Conservation (phyloP, 2,113 vertebrate genomes). For the Neoarius graeffei region DNA sequence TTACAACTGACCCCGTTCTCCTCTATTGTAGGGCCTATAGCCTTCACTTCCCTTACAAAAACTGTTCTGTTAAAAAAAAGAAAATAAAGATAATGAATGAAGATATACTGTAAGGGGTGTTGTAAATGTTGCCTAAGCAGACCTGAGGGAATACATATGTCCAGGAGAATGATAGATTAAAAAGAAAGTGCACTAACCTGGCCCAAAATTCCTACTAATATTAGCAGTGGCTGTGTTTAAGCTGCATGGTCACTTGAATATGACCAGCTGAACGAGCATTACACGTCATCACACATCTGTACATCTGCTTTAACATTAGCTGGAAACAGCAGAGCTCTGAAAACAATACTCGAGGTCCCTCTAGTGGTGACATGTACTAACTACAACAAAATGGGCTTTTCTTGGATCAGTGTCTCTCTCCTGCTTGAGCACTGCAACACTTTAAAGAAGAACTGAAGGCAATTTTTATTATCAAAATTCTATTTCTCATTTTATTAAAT, state of each 20-base stretch:
- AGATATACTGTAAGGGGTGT: not conserved
- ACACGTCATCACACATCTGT: not conserved
- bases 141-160: not conserved
- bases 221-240: not conserved
- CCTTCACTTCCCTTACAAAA: not conserved
- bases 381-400: not conserved
- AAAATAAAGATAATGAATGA: not conserved
- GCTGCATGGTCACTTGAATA: not conserved
- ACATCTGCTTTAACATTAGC: not conserved
- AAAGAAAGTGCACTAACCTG: not conserved
- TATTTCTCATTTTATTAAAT: no score
- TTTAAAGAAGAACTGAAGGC: no score
- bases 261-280: not conserved
- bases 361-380: slow-evolving; percentile 23
- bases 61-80: not conserved
- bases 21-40: not conserved
- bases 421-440: not conserved
- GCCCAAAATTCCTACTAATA: not conserved
- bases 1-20: not conserved
- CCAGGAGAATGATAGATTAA: not conserved
- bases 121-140: not conserved
- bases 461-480: no score
- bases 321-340: not conserved
- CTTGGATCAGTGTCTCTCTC: not conserved
- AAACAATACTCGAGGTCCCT: slow-evolving; percentile 13